phyloP scores from a whole-genome alignment of 1,140 invertebrate species.

The Drosophila biarmipes region DNA sequence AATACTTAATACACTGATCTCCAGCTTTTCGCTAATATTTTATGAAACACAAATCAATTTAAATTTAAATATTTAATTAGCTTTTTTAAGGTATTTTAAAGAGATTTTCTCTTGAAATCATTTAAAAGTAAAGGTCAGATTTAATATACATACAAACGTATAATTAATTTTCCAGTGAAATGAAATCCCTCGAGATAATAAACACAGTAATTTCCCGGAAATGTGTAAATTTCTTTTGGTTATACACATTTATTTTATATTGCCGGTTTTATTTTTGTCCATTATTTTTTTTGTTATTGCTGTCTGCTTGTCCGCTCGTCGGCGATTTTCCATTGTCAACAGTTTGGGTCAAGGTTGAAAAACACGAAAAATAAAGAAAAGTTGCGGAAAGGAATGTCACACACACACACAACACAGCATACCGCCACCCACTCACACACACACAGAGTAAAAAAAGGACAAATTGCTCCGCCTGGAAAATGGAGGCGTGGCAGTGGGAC shows the following conservation, averaged over 20 bases:
- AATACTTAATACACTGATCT: constrained; percentile 8
- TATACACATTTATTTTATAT: not conserved
- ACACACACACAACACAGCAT: constrained; percentile 23
- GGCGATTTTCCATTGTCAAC: constrained; percentile 33
- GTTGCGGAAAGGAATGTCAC: constrained; percentile 40
- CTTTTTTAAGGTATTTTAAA: too few relatives aligned
- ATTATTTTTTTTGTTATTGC: not conserved
- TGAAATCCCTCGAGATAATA: not conserved
- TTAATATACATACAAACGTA: too few relatives aligned
- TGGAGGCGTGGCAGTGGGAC: not conserved
- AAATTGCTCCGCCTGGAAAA: constrained; percentile 32
- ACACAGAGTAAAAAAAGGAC: constrained; percentile 37
- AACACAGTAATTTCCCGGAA: not conserved
- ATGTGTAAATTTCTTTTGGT: not conserved
- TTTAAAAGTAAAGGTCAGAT: not conserved
- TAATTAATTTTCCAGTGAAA: not conserved
- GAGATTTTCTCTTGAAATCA: not conserved
- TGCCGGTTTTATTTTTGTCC: constrained; percentile 1
- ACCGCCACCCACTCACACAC: constrained; percentile 8
- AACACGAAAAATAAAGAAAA: constrained; percentile 25
- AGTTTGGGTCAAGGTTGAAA: constrained; percentile 57
- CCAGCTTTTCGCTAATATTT: not conserved
- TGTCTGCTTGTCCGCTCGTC: constrained; percentile 25
- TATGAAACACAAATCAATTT: not conserved
- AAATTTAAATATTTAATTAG: not conserved